Percentiles rank a stretch among this genome's conserved stretches.
Evolutionary conservation across 2,888 invertebrate species (phyloP).

Genomic region (Hofmannophila pseudospretella): DNA sequence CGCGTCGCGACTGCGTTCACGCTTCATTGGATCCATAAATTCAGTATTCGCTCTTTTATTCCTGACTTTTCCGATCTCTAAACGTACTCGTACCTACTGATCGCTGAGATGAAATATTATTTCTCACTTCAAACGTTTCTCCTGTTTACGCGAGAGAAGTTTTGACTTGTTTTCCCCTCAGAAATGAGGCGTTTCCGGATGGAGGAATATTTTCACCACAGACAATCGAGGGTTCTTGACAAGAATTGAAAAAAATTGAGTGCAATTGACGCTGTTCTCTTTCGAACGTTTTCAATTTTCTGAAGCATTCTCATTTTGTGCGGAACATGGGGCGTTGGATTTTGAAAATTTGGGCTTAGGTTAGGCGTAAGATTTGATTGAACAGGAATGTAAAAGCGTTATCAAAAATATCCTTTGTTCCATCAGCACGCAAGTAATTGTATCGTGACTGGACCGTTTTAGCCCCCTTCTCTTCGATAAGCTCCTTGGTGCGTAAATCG

Average conservation of each 20-base stretch:
- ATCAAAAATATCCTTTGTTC: constrained; percentile 12
- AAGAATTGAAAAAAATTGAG: constrained; percentile 11
- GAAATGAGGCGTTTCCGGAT: constrained; percentile 7
- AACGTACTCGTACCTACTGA: constrained; percentile 47
- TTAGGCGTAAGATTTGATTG: constrained; percentile 4
- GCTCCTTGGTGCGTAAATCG: constrained; percentile 4
- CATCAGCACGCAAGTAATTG: constrained; percentile 12
- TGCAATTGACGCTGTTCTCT: constrained; percentile 12
- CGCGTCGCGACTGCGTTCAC: constrained; percentile 36
- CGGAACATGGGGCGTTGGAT: constrained; percentile 11
- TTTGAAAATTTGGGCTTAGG: constrained; percentile 10
- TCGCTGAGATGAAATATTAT: constrained; percentile 44
- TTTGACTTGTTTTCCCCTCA: constrained; percentile 13
- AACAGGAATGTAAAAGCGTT: constrained; percentile 9
- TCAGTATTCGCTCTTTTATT: constrained; percentile 50
- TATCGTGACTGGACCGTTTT: constrained; percentile 11
- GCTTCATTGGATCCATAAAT: constrained; percentile 59
- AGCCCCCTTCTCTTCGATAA: constrained; percentile 1
- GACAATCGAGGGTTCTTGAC: constrained; percentile 7
- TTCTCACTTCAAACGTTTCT: constrained; percentile 22
- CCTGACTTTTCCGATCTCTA: constrained; percentile 42
- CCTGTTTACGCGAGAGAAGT: constrained; percentile 19
- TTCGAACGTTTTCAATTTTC: constrained; percentile 12
- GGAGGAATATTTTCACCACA: constrained; percentile 8
- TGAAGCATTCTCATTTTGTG: constrained; percentile 14